Evolutionary conservation across 2,888 invertebrate species (phyloP).

Genomic region (Nemurella pictetii): DNA sequence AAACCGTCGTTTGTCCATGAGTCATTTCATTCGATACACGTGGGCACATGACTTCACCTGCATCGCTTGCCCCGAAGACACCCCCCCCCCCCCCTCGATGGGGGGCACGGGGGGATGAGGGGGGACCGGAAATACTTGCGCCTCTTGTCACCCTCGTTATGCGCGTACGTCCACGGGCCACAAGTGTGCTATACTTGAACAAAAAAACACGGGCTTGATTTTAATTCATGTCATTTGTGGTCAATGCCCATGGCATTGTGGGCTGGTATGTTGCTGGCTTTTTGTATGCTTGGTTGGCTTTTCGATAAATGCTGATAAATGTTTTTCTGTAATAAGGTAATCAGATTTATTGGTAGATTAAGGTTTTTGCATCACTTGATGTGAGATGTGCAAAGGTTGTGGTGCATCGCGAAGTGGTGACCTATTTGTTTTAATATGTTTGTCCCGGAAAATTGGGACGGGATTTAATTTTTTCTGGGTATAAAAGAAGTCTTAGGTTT

Average conservation of each 20-base stretch:
- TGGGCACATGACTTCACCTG: conserved; percentile 2
- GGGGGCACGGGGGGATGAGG: not conserved
- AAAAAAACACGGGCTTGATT: not conserved
- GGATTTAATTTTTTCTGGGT: too few species aligned
- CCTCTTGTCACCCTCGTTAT: not conserved
- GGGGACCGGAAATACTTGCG: conserved; percentile 2
- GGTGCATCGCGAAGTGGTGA: too few species aligned
- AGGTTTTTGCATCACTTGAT: too few species aligned
- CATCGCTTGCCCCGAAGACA: not conserved
- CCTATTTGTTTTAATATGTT: too few species aligned
- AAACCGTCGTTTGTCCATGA: not conserved
- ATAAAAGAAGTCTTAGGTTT: too few species aligned
- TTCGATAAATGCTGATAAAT: too few species aligned
- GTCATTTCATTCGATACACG: not conserved
- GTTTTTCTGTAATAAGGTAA: too few species aligned
- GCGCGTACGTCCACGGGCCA: not conserved
- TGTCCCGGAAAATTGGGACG: not conserved
- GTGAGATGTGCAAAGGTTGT: too few species aligned
- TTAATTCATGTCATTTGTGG: not conserved
- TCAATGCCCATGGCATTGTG: not conserved
- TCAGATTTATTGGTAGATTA: too few species aligned
- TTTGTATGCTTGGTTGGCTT: too few species aligned
- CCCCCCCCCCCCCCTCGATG: not conserved
- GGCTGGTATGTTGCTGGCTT: too few species aligned
- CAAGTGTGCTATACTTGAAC: not conserved